Conservation (phyloP, 1,140 invertebrate genomes). For the Brachionus paranguensis region DNA sequence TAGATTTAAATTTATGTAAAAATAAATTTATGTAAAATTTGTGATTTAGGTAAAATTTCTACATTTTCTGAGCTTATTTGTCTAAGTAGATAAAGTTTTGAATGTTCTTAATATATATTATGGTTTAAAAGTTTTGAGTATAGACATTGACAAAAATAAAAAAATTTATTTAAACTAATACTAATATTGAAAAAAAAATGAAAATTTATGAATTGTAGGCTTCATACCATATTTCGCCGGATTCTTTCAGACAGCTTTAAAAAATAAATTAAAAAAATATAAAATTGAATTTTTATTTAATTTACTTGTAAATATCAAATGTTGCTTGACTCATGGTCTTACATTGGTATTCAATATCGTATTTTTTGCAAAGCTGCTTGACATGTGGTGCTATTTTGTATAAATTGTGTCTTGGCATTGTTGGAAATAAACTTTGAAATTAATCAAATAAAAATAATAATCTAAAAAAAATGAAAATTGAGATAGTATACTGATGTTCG, state of each 20-base stretch:
- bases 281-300: too few relatives aligned
- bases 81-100: too few relatives aligned
- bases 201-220: conserved; percentile 44
- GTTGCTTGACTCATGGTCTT: conserved; percentile 42
- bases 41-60: too few relatives aligned
- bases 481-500: conserved; percentile 43
- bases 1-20: too few relatives aligned
- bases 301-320: conserved; percentile 42
- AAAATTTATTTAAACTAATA: not conserved
- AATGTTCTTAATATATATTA: too few relatives aligned
- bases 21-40: too few relatives aligned
- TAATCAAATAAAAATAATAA: conserved; percentile 25
- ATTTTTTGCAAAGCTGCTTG: conserved; percentile 42
- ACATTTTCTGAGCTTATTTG: too few relatives aligned
- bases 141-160: not conserved
- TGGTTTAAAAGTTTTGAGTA: too few relatives aligned
- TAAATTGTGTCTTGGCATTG: conserved; percentile 45
- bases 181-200: not conserved
- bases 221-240: conserved; percentile 53
- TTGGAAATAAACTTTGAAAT: conserved; percentile 43
- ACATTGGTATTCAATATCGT: conserved; percentile 41
- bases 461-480: not conserved
- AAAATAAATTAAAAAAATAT: not conserved
- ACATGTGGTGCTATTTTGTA: conserved; percentile 43
- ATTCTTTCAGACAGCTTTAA: conserved; percentile 47